phyloP scores from a whole-genome alignment of 2,888 invertebrate species.

The Neuroscelio doddi region DNA sequence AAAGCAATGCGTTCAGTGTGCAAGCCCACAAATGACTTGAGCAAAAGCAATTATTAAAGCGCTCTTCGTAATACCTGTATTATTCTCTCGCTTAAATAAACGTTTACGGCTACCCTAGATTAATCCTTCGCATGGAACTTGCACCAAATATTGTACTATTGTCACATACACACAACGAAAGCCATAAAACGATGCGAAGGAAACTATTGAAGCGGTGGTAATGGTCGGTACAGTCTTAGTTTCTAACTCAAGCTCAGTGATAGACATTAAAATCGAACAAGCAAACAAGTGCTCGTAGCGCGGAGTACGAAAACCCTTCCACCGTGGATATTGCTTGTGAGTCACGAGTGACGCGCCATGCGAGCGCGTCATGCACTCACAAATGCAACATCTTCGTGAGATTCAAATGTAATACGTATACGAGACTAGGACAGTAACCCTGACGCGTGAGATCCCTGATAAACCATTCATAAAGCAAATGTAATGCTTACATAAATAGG shows the following conservation, averaged over 20 bases:
- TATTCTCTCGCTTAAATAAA: conserved; percentile 4
- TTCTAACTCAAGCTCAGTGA: conserved; percentile 19
- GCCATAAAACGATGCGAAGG: conserved; percentile 19
- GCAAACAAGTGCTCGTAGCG: conserved; percentile 15
- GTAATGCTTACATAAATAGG: background rate
- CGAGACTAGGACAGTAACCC: background rate
- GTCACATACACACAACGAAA: conserved; percentile 18
- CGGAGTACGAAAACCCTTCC: conserved; percentile 31
- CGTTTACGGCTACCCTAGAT: conserved; percentile 19
- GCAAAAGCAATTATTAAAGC: no score
- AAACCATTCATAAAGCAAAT: background rate
- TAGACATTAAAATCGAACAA: conserved; percentile 36
- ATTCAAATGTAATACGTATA: background rate
- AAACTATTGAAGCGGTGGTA: conserved; percentile 6
- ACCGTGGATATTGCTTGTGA: conserved; percentile 40
- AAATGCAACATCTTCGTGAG: conserved; percentile 49
- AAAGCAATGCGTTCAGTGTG: no score
- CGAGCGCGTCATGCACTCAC: conserved; percentile 55
- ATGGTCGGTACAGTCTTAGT: conserved; percentile 18
- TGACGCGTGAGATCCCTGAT: background rate
- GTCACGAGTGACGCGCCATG: conserved; percentile 55
- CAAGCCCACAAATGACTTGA: no score
- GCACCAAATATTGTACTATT: conserved; percentile 11
- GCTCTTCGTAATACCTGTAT: background rate
- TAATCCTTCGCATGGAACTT: conserved; percentile 14